These are phyloP conservation scores for Chinchilla lanigera DNA, from an alignment of 2,113 vertebrate species.

Conservation along the genomic window DNA sequence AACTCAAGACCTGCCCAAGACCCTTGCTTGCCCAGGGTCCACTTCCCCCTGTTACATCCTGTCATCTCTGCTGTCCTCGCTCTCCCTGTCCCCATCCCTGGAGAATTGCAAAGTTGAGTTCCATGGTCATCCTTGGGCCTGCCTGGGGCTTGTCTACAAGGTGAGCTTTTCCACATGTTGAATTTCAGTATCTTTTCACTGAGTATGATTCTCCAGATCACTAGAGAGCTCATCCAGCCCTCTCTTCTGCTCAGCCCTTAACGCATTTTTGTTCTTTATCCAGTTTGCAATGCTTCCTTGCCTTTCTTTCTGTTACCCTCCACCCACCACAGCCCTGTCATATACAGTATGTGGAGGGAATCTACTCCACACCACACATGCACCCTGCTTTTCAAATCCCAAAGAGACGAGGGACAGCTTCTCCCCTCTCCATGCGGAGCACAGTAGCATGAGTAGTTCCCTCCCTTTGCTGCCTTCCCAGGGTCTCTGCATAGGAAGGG, in stretches of 20 bases:
- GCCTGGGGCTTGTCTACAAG: not conserved
- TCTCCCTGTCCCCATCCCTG: not conserved
- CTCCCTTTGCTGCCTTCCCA: not conserved
- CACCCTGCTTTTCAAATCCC: not conserved
- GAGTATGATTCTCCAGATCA: not conserved
- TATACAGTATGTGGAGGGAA: not conserved
- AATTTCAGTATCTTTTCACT: not conserved
- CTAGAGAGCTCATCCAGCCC: not conserved
- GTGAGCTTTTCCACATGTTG: not conserved
- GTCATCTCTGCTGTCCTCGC: not conserved
- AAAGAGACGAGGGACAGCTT: not conserved
- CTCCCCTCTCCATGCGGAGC: not conserved
- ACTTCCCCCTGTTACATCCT: not conserved
- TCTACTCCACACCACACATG: not conserved
- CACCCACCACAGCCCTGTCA: not conserved
- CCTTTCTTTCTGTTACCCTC: not conserved
- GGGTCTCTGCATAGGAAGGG: not conserved
- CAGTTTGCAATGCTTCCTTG: not conserved
- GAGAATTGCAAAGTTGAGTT: not conserved
- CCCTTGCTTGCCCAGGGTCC: not conserved
- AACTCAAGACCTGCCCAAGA: not conserved
- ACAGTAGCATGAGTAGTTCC: accelerated
- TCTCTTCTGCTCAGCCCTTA: not conserved
- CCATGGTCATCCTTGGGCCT: not conserved
- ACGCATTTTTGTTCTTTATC: not conserved